These are phyloP conservation scores for Malachius bipustulatus DNA, from an alignment of 2,888 invertebrate species.

Conservation along the genomic window DNA sequence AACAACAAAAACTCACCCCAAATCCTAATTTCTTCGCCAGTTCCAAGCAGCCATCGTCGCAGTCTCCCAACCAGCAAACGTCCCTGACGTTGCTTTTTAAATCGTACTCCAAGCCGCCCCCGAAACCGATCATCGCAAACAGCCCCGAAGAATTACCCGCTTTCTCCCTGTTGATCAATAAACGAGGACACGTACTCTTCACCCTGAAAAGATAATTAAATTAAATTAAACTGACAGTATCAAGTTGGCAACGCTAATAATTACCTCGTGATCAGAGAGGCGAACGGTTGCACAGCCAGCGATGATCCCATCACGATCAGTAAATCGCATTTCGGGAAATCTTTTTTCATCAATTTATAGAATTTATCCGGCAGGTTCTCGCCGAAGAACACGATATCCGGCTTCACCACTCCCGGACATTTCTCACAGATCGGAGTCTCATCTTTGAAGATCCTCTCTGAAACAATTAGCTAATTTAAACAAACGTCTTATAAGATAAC, in stretches of 20 bases:
- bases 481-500: constrained; percentile 2
- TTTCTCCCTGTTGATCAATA: constrained; percentile 79
- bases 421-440: constrained; percentile 64
- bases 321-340: constrained; percentile 79
- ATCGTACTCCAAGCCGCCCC: constrained; percentile 58
- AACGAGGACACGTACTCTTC: constrained; percentile 58
- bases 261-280: constrained; percentile 71
- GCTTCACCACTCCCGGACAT: constrained; percentile 69
- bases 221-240: neutral
- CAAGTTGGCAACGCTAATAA: constrained; percentile 18
- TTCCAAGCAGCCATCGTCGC: constrained; percentile 65
- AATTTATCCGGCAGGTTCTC: constrained; percentile 77
- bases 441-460: constrained; percentile 62
- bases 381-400: constrained; percentile 94
- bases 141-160: constrained; percentile 41
- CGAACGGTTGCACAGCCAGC: constrained; percentile 88
- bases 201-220: constrained; percentile 39
- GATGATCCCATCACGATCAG: constrained; percentile 94
- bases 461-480: constrained; percentile 21
- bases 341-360: constrained; percentile 51
- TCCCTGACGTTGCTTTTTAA: constrained; percentile 52
- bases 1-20: constrained; percentile 62
- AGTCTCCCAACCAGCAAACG: constrained; percentile 71
- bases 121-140: constrained; percentile 34
- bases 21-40: constrained; percentile 69